Evolutionary conservation across 2,797 vertebrate species (phyloP), one percentile per base, ranked within the genome.

Genomic region (Oryzias dopingdopingensis): DNA sequence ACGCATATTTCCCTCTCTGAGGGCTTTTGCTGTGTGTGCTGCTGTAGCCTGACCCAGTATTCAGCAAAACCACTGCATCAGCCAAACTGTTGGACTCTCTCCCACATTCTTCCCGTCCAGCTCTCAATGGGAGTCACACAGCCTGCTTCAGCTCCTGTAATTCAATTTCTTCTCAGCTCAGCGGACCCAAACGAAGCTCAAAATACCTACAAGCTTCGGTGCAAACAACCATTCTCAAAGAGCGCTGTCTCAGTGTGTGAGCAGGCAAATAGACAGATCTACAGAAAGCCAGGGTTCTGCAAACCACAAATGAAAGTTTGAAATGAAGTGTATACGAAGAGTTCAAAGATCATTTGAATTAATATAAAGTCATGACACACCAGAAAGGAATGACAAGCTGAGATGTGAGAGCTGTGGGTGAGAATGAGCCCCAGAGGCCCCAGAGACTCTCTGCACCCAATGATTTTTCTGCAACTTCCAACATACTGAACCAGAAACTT

Each of bases 81-180:
- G 75, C 72, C 62, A 20, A 73, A 72, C 56, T 45, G 46, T 51
- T 74, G 83, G 77, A 82, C 62, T 60, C 56, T 20, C 17, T 70
- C 72, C 75, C 65, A 76, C 79, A 83, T 84, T 85, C 75, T 67
- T 71, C 22, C 32, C 29, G 52, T 62, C 63, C 67, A 47, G 74
- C 64, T 72, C 74, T 78, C 67, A 76, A 72, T 52, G 56, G 65
- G 57, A 24, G 49, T 61, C 44, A 62, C 69, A 45, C 67, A 16
- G 52, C 23, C 62, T 61, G 56, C 22, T 56, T 62, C 61, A 41
- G 49, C 49, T 56, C 24, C 65, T 56, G 59, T 73, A 42, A 71
- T 72, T 49, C 24, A 51, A 63, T 75, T 56, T 71, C 22, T 63
- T 72, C 37, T 23, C 45, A 47, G 46, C 62, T 66, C 50, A 62